Conservation (phyloP, 37 sponge, comb jelly and placozoan genomes). For the Ianthella basta region DNA sequence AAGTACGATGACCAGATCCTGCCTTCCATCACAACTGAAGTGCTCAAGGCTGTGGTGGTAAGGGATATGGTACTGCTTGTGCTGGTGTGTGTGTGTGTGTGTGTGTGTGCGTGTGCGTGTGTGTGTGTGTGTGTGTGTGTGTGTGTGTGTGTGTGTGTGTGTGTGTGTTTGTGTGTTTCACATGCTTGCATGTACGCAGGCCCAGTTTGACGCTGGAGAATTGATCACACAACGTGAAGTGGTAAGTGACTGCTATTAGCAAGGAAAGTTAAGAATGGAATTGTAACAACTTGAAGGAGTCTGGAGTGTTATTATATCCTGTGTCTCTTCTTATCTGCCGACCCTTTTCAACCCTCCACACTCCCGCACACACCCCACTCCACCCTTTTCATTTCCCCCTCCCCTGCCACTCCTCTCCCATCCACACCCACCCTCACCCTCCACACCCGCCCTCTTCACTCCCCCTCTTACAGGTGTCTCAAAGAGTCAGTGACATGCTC, state of each 20-base stretch:
- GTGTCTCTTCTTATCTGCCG: too few relatives aligned
- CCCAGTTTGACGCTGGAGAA: constrained; percentile 98
- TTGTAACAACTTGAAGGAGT: too few relatives aligned
- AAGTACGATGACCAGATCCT: constrained; percentile 90
- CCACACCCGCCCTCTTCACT: too few relatives aligned
- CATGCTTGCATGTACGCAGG: constrained; percentile 43
- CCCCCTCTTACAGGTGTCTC: constrained; percentile 68
- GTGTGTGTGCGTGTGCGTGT: neutral
- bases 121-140: neutral
- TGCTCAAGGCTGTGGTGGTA: constrained; percentile 94
- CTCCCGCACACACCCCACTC: too few relatives aligned
- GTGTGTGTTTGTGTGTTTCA: neutral
- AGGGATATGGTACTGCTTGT: neutral
- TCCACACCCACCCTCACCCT: too few relatives aligned
- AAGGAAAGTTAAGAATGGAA: too few relatives aligned
- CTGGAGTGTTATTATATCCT: neutral
- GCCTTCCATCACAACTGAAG: constrained; percentile 96
- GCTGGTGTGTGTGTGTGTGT: neutral
- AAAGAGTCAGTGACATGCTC: constrained; percentile 85
- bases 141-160: neutral
- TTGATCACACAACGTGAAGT: constrained; percentile 97
- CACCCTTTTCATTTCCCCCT: too few relatives aligned
- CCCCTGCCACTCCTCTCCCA: too few relatives aligned
- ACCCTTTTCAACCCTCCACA: too few relatives aligned
- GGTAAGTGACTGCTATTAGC: constrained; percentile 36